Evolutionary conservation across 1,140 invertebrate species (phyloP).

Genomic region (Eufriesea mexicana): DNA sequence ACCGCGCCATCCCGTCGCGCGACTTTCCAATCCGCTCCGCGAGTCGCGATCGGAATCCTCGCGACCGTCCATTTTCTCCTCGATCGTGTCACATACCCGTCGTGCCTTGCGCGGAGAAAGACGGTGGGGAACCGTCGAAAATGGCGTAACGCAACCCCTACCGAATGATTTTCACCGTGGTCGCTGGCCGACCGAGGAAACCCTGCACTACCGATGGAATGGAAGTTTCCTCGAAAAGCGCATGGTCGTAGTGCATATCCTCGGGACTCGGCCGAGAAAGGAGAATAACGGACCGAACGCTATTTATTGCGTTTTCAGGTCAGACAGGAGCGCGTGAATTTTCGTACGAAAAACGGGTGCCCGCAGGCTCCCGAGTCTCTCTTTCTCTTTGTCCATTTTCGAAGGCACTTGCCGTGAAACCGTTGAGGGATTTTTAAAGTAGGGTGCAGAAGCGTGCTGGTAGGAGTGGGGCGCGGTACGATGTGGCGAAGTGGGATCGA

Average conservation of each 20-base stretch:
- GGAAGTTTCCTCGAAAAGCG: background rate
- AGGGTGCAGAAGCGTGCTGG: conserved; percentile 33
- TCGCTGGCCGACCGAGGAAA: too few relatives aligned
- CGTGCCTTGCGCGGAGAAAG: background rate
- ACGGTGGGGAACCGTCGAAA: background rate
- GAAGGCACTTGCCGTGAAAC: conserved; percentile 44
- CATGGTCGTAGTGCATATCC: background rate
- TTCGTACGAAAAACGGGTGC: conserved; percentile 41
- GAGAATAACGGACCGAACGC: conserved; percentile 34
- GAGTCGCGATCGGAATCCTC: background rate
- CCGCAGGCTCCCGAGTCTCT: conserved; percentile 21
- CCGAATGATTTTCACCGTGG: background rate
- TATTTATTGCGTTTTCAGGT: conserved; percentile 44
- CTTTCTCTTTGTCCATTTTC: conserved; percentile 44
- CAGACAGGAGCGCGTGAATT: conserved; percentile 36
- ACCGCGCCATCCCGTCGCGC: background rate
- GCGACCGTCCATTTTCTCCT: too few relatives aligned
- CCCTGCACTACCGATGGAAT: too few relatives aligned
- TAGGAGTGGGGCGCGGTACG: background rate
- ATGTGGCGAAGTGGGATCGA: background rate
- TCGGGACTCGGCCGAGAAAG: conserved; percentile 12
- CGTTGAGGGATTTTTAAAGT: conserved; percentile 49
- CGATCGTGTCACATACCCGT: background rate
- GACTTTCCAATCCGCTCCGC: conserved; percentile 30
- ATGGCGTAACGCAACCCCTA: too few relatives aligned